Evolutionary conservation across 2,113 vertebrate species (phyloP).

Genomic region (Epinephelus cyanopodus): DNA sequence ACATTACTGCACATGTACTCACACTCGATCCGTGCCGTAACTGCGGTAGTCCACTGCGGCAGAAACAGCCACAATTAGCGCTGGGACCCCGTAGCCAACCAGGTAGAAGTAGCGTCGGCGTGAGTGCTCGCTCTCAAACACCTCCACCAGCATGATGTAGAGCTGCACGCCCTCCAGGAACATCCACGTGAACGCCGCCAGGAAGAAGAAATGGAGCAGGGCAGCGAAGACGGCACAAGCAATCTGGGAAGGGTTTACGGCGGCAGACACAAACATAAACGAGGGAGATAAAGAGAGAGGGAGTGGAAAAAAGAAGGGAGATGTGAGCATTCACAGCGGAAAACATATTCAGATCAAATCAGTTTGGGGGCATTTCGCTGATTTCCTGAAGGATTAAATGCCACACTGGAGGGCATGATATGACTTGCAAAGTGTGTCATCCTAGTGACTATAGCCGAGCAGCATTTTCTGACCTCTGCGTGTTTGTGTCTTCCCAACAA

Average conservation of each 20-base stretch:
- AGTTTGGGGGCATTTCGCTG: not conserved
- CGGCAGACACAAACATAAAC: not conserved
- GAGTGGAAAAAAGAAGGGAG: not conserved
- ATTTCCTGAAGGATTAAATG: constrained; percentile 13
- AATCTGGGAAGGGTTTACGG: constrained; percentile 83
- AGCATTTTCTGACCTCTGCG: constrained; percentile 54
- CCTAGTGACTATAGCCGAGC: constrained; percentile 11
- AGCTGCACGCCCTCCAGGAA: constrained; percentile 98
- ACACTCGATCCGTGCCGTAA: constrained; percentile 97
- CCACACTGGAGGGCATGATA: not conserved
- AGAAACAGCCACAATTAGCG: constrained; percentile 94
- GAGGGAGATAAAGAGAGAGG: not conserved
- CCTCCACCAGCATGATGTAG: constrained; percentile 99
- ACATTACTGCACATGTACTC: constrained; percentile 74
- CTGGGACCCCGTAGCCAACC: constrained; percentile 95
- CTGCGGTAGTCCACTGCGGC: constrained; percentile 97
- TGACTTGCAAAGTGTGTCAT: constrained; percentile 3
- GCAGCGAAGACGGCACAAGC: constrained; percentile 96
- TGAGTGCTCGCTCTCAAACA: constrained; percentile 98
- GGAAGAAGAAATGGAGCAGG: constrained; percentile 98
- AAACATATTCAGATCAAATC: constrained; percentile 22
- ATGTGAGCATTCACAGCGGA: not conserved
- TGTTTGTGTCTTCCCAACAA: constrained; percentile 54
- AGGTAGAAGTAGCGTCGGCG: constrained; percentile 96
- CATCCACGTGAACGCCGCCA: constrained; percentile 99